Base-by-base conservation (phyloP, 2,113 vertebrate genomes). In the Cottus gobio region DNA sequence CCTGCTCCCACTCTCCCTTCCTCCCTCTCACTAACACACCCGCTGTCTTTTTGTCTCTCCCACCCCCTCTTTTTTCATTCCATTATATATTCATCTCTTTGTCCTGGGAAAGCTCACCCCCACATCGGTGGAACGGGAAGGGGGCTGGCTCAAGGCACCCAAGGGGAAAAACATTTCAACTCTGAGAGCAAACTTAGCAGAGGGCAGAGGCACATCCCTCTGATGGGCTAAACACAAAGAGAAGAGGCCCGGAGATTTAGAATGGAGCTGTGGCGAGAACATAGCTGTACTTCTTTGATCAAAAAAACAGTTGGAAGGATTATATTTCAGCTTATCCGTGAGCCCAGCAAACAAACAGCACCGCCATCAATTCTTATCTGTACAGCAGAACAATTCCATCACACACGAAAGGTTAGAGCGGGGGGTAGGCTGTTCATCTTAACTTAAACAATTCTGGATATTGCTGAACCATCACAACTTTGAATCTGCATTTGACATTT, bases 41-140 rank as follows among this genome's bases (percentile, higher is more conserved):
- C 88, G 61, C 89, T 89, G 85, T 87, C 90, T 91, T 90, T 91
- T 87, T 90, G 85, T 93, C 88, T 85, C 85, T 82, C 77, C 75
- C 79, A 72, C 87, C 88, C 80, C 84, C 83, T 84, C 83, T 86
- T 89, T 90, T 85, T 90, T 86, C 85, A 80, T 89, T 85, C 89
- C 88, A 91, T 93, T 93, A 91, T 92, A 92, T 91, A 92, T 94
- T 90, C 90, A 88, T 91, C 89, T 89, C 92, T 95, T 95, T 95
- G 93, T 95, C 93, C 92, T 86, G 87, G 93, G 90, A 92, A 93
- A 87, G 84, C 80, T 89, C 91, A 85, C 88, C 92, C 93, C 90
- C 89, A 83, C 90, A 75, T 79, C 71, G 28, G 77, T 83, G 89
- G 87, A 88, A 90, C 80, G 88, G 89, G 88, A 88, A 90, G 84